A percentile compares a stretch with the other conserved stretches of the same genome.
phyloP scores from a whole-genome alignment of 1,140 invertebrate species.

The Zaprionus lachaisei region DNA sequence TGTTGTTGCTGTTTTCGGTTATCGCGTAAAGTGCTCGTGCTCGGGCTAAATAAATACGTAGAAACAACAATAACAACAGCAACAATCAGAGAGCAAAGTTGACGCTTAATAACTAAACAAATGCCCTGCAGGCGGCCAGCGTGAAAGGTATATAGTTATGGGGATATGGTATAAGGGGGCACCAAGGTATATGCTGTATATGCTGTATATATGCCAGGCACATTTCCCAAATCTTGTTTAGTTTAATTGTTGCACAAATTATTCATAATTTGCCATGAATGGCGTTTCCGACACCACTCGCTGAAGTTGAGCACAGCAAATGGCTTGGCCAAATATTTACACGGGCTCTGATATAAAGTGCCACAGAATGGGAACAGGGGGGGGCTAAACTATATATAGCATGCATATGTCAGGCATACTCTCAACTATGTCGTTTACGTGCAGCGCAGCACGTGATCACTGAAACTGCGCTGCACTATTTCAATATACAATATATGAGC shows the following conservation, averaged over 20 bases:
- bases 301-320: slow-evolving; percentile 32
- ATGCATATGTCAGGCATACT: not conserved
- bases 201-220: not conserved
- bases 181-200: not conserved
- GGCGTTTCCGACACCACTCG: slow-evolving; percentile 63
- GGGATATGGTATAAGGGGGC: not conserved
- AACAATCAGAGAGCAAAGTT: slow-evolving; percentile 52
- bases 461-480: not conserved
- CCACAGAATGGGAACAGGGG: not conserved
- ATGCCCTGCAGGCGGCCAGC: slow-evolving; percentile 59
- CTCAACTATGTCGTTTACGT: not conserved
- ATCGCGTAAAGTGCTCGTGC: slow-evolving; percentile 77
- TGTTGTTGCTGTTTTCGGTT: slow-evolving; percentile 46
- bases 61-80: slow-evolving; percentile 43
- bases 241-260: slow-evolving; percentile 76
- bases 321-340: slow-evolving; percentile 56
- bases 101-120: slow-evolving; percentile 75
- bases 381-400: not conserved
- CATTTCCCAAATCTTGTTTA: slow-evolving; percentile 25
- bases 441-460: not conserved
- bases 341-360: slow-evolving; percentile 9
- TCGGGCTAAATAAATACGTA: slow-evolving; percentile 48
- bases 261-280: slow-evolving; percentile 63
- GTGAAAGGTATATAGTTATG: slow-evolving; percentile 59
- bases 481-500: not conserved